Conservation (phyloP, 2,797 vertebrate species). For the Cirrhinus mrigala region DNA sequence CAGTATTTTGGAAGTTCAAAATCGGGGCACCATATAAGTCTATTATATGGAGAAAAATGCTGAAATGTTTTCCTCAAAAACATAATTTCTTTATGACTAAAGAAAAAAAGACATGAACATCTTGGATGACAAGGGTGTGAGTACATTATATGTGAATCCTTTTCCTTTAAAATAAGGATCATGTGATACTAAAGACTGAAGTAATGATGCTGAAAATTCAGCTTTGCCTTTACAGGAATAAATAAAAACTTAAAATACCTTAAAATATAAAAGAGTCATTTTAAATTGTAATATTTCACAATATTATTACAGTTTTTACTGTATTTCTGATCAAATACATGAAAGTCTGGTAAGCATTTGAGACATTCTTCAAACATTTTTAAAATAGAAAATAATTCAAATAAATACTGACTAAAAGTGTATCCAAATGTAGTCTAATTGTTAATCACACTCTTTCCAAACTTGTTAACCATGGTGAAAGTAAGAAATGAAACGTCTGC, state of each 20-base stretch:
- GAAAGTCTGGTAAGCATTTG: neutral
- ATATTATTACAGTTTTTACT: too few species aligned
- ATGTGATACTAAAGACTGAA: neutral
- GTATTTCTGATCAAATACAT: neutral
- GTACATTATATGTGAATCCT: too few species aligned
- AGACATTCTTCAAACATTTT: neutral
- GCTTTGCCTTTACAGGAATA: neutral
- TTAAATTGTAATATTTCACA: conserved; percentile 1
- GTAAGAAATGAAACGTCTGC: neutral
- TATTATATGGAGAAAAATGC: too few species aligned
- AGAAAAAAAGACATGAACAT: too few species aligned
- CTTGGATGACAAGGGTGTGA: too few species aligned
- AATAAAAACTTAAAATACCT: neutral
- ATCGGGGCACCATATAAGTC: too few species aligned
- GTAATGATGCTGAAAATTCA: neutral
- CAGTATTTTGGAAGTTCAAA: too few species aligned
- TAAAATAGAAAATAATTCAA: neutral
- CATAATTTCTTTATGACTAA: too few species aligned
- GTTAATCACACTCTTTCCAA: neutral
- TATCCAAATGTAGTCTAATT: neutral
- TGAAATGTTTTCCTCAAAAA: too few species aligned
- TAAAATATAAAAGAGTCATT: neutral
- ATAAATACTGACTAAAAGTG: neutral
- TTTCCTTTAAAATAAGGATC: neutral
- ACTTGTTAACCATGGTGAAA: neutral